Base-by-base conservation (phyloP, 2,888 invertebrate species). In the Tricholauxania praeusta region DNA sequence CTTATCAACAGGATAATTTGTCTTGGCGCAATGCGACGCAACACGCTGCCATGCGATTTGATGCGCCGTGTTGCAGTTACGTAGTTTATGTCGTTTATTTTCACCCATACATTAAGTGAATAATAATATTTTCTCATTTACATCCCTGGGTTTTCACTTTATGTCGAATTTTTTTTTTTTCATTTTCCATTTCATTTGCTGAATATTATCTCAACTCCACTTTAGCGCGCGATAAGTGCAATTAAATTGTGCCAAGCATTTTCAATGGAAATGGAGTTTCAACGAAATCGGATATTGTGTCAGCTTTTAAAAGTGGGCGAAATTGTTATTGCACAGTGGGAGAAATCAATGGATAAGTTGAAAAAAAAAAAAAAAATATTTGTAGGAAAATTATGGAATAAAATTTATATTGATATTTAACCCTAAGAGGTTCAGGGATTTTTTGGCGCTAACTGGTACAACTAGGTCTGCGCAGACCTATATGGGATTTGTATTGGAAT, bases 201-300 rank as follows among this genome's bases (percentile, higher is more conserved):
- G 63, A 49, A 53, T 39, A 17, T 57, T 68, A 72, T 72, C 68
- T 47, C 32, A 55, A 63, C 68, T 68, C 55, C 55, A 68, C 51
- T 72, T 68, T 64, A 64, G 52, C 17, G 39, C 53, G 64, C 60
- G 68, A 72, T 72, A 72, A 72, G 63, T 63, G 51, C 68, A 72
- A 72, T 72, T 72, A 68, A 63, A 68, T 19, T 12, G 47, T 15
- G 39, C 22, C 55, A 8, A 71, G 66, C 10, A 39, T 60, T 72
- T 39, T n/a, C 14, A 6, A 55, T 12, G 5, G 60, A 53, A 39
- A 19, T 28, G 57, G 17, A 17, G 4, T 62, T 55, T 28, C 7
- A 6, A 14, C n/a, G 48, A 15, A 22, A 32, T 17, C 39, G n/a
- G 52, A 51, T 59, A 47, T 55, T 59, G 57, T 47, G 66, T 52